Evolutionary conservation across 1,140 invertebrate genomes (phyloP).

Genomic region (Stratiolaelaps scimitus): DNA sequence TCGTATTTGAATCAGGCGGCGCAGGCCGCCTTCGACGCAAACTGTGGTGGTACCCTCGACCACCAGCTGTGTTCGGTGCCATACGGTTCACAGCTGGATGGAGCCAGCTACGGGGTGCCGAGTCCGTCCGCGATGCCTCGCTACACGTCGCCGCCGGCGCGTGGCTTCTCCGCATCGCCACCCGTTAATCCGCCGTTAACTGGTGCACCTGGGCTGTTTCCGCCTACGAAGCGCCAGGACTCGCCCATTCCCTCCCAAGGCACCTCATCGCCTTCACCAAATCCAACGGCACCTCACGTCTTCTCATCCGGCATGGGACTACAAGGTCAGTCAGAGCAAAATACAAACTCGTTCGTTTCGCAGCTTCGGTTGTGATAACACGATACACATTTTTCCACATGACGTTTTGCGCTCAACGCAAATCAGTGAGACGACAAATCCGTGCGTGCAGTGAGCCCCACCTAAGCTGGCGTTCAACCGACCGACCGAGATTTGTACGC

Average conservation of each 20-base stretch:
- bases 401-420: neutral
- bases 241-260: constrained; percentile 16
- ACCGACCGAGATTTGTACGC: no score
- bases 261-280: constrained; percentile 21
- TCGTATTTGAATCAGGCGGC: constrained; percentile 24
- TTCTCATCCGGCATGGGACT: constrained; percentile 19
- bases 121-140: constrained; percentile 26
- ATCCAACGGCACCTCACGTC: constrained; percentile 11
- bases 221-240: constrained; percentile 16
- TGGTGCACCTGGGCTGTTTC: constrained; percentile 6
- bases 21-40: constrained; percentile 24
- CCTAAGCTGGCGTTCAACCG: no score
- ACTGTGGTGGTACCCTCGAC: constrained; percentile 20
- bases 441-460: no score
- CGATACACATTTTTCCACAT: neutral
- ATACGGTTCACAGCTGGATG: neutral
- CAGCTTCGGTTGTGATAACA: neutral
- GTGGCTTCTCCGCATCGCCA: constrained; percentile 15
- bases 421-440: no score
- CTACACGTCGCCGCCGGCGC: constrained; percentile 17
- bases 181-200: constrained; percentile 1
- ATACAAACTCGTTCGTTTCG: neutral
- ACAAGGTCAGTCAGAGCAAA: constrained; percentile 1
- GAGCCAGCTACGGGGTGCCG: constrained; percentile 14
- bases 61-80: constrained; percentile 18